Conservation (phyloP, 2,888 invertebrate species). For the Eurytoma adleriae region DNA sequence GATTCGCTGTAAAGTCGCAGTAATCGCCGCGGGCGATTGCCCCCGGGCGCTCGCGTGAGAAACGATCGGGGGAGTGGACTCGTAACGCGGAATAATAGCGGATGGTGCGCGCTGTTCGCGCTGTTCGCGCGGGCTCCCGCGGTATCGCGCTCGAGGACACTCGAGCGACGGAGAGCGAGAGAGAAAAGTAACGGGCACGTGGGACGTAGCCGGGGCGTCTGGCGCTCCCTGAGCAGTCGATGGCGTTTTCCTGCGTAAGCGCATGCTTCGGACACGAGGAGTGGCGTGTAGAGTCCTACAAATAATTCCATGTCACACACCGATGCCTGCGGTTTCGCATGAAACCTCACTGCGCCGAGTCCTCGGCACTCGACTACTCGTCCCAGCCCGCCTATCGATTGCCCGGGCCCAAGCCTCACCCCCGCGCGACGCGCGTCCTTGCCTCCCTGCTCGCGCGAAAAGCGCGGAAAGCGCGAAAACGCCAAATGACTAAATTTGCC, state of each 20-base stretch:
- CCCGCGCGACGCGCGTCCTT: not conserved
- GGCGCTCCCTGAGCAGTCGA: not conserved
- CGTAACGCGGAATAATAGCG: not conserved
- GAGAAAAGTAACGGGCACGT: not conserved
- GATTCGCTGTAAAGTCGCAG: not conserved
- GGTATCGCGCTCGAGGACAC: not conserved
- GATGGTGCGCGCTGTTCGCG: not conserved
- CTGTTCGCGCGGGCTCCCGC: not conserved
- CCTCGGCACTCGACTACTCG: not conserved
- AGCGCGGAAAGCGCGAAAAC: not conserved
- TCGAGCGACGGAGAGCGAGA: not conserved
- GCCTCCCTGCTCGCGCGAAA: not conserved
- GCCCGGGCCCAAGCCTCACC: not conserved
- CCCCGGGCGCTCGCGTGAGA: not conserved
- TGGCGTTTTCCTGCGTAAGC: slow-evolving; percentile 23
- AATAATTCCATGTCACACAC: slow-evolving; percentile 66
- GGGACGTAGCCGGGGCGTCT: not conserved
- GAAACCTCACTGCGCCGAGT: slow-evolving; percentile 12
- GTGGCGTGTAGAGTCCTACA: slow-evolving; percentile 61
- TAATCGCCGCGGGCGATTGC: not conserved
- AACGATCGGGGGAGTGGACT: not conserved
- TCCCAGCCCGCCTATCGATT: not conserved
- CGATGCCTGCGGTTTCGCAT: slow-evolving; percentile 5
- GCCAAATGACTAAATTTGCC: not conserved
- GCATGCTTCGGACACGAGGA: slow-evolving; percentile 36